Conservation (phyloP, 1,140 invertebrate species). For the Nasonia giraulti region DNA sequence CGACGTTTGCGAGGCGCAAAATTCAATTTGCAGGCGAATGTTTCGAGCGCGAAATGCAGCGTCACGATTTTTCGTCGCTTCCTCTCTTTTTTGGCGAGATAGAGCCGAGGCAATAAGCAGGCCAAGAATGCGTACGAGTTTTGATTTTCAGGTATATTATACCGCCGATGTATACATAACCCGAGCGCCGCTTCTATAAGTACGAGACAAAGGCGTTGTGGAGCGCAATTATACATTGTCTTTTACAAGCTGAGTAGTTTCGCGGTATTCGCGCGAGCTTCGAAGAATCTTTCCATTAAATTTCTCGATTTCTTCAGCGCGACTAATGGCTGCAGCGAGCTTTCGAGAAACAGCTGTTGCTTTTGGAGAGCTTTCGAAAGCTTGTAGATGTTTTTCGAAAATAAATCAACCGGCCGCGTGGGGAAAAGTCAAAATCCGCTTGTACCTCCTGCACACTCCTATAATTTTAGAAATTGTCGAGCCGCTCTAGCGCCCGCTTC, state of each 20-base stretch:
- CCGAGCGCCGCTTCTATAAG: neutral
- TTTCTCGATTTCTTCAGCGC: too few species aligned
- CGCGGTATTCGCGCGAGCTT: neutral
- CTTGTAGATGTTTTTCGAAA: neutral
- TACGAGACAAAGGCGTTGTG: neutral
- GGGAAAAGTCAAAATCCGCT: neutral
- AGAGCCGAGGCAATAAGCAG: slow-evolving; percentile 9
- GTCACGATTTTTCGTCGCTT: slow-evolving; percentile 22
- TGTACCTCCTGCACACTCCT: neutral
- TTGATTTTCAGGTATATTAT: slow-evolving; percentile 27
- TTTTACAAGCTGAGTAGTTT: neutral
- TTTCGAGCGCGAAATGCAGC: slow-evolving; percentile 29
- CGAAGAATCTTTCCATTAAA: neutral
- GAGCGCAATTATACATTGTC: neutral
- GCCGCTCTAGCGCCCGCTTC: neutral
- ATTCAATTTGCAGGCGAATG: slow-evolving; percentile 44
- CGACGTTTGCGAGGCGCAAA: slow-evolving; percentile 6
- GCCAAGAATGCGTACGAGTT: slow-evolving; percentile 32
- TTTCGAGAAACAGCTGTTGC: neutral
- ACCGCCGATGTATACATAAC: neutral
- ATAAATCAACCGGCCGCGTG: neutral
- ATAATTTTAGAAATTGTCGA: neutral
- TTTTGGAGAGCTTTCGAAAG: slow-evolving; percentile 3
- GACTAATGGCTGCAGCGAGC: neutral
- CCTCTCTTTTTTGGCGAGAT: neutral